Percentiles rank a stretch among this genome's conserved stretches.
phyloP scores from a whole-genome alignment of 2,113 vertebrate species.

The Actenoides hombroni region DNA sequence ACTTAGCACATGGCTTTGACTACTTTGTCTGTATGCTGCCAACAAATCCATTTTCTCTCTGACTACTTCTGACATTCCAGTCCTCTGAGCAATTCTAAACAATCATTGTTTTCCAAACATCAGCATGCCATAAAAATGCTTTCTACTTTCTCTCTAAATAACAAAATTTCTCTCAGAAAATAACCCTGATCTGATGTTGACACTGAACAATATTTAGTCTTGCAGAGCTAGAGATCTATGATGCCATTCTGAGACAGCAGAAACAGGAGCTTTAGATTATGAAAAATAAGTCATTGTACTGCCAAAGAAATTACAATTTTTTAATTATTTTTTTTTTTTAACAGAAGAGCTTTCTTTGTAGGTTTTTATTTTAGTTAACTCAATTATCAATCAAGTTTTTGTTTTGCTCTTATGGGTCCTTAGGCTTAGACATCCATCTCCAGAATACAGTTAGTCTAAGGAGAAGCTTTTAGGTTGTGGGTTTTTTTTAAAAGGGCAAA shows the following conservation, averaged over 20 bases:
- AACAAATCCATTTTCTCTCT: conserved; percentile 53
- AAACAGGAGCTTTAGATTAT: neutral
- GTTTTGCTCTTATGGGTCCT: neutral
- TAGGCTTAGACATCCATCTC: neutral
- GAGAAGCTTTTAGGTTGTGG: fast-evolving
- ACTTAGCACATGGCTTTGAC: neutral
- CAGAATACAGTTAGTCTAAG: neutral
- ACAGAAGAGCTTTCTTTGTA: neutral
- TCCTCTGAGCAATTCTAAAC: conserved; percentile 58
- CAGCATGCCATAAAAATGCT: conserved; percentile 60
- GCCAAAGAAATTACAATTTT: neutral
- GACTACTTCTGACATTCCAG: conserved; percentile 55
- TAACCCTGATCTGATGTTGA: neutral
- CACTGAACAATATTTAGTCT: neutral
- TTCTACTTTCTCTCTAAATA: conserved; percentile 39
- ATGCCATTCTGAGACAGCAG: neutral
- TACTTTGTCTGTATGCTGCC: neutral
- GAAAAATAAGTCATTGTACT: neutral
- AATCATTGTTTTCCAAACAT: conserved; percentile 56
- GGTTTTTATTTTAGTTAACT: neutral
- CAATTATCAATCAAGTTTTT: neutral
- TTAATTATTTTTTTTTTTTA: neutral
- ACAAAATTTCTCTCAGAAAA: conserved; percentile 1
- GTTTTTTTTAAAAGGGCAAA: neutral
- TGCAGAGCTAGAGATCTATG: neutral